Evolutionary conservation across 2,888 invertebrate genomes (phyloP).

Genomic region (Lissonota sp.): DNA sequence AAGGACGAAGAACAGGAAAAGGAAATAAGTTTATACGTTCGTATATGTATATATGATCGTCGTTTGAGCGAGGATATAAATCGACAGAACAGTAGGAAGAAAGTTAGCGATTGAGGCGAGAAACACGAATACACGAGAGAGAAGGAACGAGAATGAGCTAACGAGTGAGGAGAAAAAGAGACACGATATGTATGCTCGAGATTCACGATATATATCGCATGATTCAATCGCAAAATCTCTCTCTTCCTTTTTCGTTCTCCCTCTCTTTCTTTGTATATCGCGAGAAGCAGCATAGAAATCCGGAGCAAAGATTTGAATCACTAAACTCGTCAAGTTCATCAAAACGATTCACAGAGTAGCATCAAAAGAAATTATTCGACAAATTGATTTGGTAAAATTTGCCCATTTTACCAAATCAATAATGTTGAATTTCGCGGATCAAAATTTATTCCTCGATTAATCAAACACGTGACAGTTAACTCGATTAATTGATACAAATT

Average conservation of each 20-base stretch:
- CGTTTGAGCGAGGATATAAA: slow-evolving; percentile 19
- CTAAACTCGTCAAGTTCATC: too few relatives aligned
- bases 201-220: slow-evolving; percentile 51
- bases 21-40: slow-evolving; percentile 12
- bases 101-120: slow-evolving; percentile 30
- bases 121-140: slow-evolving; percentile 65
- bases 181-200: slow-evolving; percentile 42
- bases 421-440: too few relatives aligned
- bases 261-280: too few relatives aligned
- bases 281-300: too few relatives aligned
- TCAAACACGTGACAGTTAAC: neutral
- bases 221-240: slow-evolving; percentile 15
- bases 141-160: slow-evolving; percentile 10
- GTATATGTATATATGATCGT: neutral
- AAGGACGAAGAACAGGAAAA: slow-evolving; percentile 7
- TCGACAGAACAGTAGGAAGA: slow-evolving; percentile 30
- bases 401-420: too few relatives aligned
- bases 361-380: too few relatives aligned
- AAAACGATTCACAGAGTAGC: too few relatives aligned
- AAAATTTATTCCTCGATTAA: neutral
- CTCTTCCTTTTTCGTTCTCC: too few relatives aligned
- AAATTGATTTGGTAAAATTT: too few relatives aligned
- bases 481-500: neutral
- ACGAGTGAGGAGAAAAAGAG: slow-evolving; percentile 36
- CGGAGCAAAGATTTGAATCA: too few relatives aligned